These are phyloP conservation scores for Siderastrea siderea DNA, from an alignment of 92 coral and sea anemone species.

Conservation along the genomic window DNA sequence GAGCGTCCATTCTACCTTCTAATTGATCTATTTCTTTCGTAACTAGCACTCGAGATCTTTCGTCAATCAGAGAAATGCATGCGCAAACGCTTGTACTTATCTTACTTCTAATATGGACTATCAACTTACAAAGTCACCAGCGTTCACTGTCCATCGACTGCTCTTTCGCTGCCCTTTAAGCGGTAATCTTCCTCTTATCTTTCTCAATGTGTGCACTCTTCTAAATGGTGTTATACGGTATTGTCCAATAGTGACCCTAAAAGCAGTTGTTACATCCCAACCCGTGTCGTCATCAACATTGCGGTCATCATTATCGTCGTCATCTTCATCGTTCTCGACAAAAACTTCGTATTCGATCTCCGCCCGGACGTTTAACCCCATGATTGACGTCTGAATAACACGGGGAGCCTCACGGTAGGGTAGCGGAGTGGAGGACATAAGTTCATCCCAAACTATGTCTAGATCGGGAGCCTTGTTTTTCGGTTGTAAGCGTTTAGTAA, in stretches of 20 bases:
- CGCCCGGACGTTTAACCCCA: constrained; percentile 55
- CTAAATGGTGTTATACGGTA: constrained; percentile 30
- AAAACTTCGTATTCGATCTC: constrained; percentile 63
- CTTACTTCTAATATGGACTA: neutral
- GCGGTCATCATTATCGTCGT: constrained; percentile 1
- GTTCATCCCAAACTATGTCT: constrained; percentile 59
- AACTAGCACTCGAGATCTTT: too few relatives aligned
- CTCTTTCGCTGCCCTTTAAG: constrained; percentile 12
- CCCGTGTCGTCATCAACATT: neutral
- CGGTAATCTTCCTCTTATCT: constrained; percentile 6
- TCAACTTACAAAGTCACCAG: constrained; percentile 51
- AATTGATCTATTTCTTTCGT: too few relatives aligned
- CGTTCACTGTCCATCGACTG: constrained; percentile 25
- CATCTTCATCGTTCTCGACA: constrained; percentile 23
- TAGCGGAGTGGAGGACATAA: constrained; percentile 38
- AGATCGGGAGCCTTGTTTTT: constrained; percentile 18
- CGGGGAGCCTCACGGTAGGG: constrained; percentile 39
- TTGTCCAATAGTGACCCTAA: constrained; percentile 25
- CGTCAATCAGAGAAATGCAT: too few relatives aligned
- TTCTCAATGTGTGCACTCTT: constrained; percentile 2
- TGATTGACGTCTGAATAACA: constrained; percentile 50
- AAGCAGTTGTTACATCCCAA: constrained; percentile 29
- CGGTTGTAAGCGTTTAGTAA: neutral
- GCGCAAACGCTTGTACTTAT: too few relatives aligned
- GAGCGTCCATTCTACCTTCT: too few relatives aligned